Base-by-base conservation (phyloP, 1,140 invertebrate genomes). In the Coptotermes formosanus region DNA sequence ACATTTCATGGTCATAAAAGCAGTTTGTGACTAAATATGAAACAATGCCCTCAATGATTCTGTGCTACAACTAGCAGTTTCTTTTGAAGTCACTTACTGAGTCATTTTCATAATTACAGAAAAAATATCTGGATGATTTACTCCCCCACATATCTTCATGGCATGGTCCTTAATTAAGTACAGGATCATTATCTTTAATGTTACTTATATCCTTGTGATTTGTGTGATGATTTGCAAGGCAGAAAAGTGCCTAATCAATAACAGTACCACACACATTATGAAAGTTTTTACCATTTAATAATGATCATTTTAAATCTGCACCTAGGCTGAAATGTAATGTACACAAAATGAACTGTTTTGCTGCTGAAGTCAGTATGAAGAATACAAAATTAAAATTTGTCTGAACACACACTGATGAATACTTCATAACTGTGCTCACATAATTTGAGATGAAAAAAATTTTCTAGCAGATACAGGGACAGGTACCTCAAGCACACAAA, bases 1-100 rank as follows among this genome's bases (percentile, higher is more conserved):
- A 75, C 64, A 75, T 75, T 75, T n/a, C 64, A 75, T n/a, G 64
- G 64, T 4, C 64, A 75, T 30, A 75, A 75, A 75, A 75, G 30
- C 25, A 75, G n/a, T 75, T n/a, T 12, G 6, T 11, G 25, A 75
- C 25, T 11, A 75, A 75, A 75, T 75, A 19, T 19, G 55, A 59
- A 75, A 55, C 52, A 55, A 21, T 55, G 21, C 7, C 21, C 59
- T 64, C 16, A 64, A 19, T n/a, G 64, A 30, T 25, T 16, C 64
- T 14, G 64, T 30, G 8, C n/a, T 30, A 30, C 14, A 75, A 75
- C 0, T n/a, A 75, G 25, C n/a, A 19, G 52, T 21, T 55, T 55
- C 19, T 21, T 55, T 55, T 4, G 19, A 55, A 55, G 14, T 55
- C 21, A 2, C 52, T 55, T 21, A 55, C 19, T 21, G 16, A 55